Evolutionary conservation across 1,140 invertebrate genomes (phyloP), one percentile per base, ranked within the genome.

Genomic region (Drosophila sp.): DNA sequence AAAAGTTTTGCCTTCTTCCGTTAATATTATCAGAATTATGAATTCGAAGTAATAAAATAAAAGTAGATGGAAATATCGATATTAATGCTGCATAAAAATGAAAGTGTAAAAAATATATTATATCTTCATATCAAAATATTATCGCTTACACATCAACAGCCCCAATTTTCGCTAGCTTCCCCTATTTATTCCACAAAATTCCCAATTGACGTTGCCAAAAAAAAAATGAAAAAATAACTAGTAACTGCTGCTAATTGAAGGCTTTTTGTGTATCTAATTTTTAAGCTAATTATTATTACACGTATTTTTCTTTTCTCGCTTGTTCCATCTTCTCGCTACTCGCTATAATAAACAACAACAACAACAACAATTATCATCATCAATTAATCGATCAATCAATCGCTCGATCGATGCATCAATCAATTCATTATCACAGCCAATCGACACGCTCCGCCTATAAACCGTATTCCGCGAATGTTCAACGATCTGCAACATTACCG

Each of bases 401-500:
- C 18, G 62, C 32, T 76, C 9, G 18, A 27, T 40, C 38, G 48
- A 27, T 32, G 6, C 27, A 48, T 57, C n/a, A 29, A 6, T 21
- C 1, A 21, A 21, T 21, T 21, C 21, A 41, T 53, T 5, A 53
- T 5, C 29, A 69, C 82, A 92, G 91, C 79, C 91, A 96, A 93
- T 96, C 95, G 16, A 95, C 95, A 59, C 94, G 94, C 86, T 95
- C 95, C 76, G 94, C 94, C 71, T 92, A 95, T 80, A 95, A 95
- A 92, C 94, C 94, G 82, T 95, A 94, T 76, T 91, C 94, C 82
- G 86, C 91, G 9, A 92, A 92, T 76, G 94, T 94, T 80, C 94
- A 95, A 92, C 93, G 94, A 92, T 95, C 94, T 59, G 94, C 94
- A 43, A 95, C 94, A 64, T 93, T 95, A 77, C 94, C 94, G 78